Base-by-base conservation (phyloP, 2,888 invertebrate genomes). In the Timema podura region DNA sequence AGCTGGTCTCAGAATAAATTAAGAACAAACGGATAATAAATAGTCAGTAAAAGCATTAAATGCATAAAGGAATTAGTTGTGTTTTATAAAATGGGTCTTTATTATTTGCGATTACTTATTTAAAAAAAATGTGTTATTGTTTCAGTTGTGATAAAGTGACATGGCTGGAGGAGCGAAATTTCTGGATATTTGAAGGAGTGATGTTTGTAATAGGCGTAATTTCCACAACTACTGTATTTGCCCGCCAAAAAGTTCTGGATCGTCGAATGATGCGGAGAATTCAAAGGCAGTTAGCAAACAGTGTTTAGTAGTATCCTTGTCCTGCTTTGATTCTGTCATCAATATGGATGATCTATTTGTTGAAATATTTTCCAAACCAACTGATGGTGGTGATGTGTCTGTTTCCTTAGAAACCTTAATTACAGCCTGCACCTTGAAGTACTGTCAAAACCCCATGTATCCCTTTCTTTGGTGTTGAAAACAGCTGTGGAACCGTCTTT, bases 141-240 rank as follows among this genome's bases (percentile, higher is more conserved):
- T 87, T 74, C 82, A 91, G 95, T 80, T 96, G 96, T 83, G 93
- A 93, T 77, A 86, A 88, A 79, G 91, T 93, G 15, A 91, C 91
- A 5, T 91, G 91, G 84, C 84, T 93, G 67, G 95, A 95, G 78
- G 92, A 94, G 79, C 86, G 89, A 73, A 87, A 89, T 70, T 96
- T 92, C 80, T 93, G 92, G 90, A 88, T 90, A 76, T 93, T 94
- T 78, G 89, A 93, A 78, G 86, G 87, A 67, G 85, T 88, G 77
- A 88, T 89, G 81, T 88, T 91, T 77, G 81, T 87, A 0, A 77
- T 88, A 48, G 88, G 90, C 1, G 78, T 90, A 0, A 79, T 87
- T 30, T 91, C 92, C 11, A 88, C 88, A 66, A 77, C 87, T 57
- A 84, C 87, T 71, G 90, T 91, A 0, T 85, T 87, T 79, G 80